A percentile compares a stretch with the other conserved stretches of the same genome.
phyloP scores from a whole-genome alignment of 2,888 invertebrate species.

The Drosophila limbata region DNA sequence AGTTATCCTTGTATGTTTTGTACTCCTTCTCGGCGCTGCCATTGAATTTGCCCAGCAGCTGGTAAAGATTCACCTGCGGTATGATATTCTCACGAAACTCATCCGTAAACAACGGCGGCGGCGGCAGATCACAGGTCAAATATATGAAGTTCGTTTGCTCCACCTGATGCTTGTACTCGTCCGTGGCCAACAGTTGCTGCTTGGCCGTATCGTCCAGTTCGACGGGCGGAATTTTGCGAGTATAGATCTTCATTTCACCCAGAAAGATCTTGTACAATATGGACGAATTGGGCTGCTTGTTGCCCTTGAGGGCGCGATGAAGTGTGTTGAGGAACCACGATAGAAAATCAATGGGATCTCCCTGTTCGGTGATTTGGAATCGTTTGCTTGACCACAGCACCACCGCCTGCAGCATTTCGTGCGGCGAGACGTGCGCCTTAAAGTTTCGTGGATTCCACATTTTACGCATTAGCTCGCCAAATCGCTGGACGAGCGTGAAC shows the following conservation, averaged over 20 bases:
- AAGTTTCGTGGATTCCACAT: constrained; percentile 99
- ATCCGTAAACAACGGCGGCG: constrained; percentile 98
- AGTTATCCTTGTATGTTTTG: constrained; percentile 99
- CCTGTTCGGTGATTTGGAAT: constrained; percentile 99
- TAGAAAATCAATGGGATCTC: constrained; percentile 98
- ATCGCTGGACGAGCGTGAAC: constrained; percentile 94
- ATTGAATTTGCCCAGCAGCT: constrained; percentile 97
- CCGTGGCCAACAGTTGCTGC: constrained; percentile 90
- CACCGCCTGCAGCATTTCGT: constrained; percentile 99
- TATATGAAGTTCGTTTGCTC: constrained; percentile 98
- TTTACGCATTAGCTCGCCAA: constrained; percentile 98
- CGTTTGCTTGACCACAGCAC: constrained; percentile 98
- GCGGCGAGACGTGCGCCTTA: constrained; percentile 99
- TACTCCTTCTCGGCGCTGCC: constrained; percentile 98
- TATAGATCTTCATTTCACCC: constrained; percentile 95
- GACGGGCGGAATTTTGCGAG: constrained; percentile 96
- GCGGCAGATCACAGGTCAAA: constrained; percentile 98
- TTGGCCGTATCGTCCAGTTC: constrained; percentile 96
- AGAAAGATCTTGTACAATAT: constrained; percentile 98
- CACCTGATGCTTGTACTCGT: constrained; percentile 94
- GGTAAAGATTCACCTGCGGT: constrained; percentile 98
- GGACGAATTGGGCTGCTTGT: constrained; percentile 93
- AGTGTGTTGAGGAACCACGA: constrained; percentile 99
- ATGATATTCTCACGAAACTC: constrained; percentile 99
- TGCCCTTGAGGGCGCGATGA: constrained; percentile 97